Percentiles rank a stretch among this genome's conserved stretches.
These are phyloP conservation scores for Drosophila orosa DNA, from an alignment of 1,140 invertebrate genomes.

Conservation along the genomic window DNA sequence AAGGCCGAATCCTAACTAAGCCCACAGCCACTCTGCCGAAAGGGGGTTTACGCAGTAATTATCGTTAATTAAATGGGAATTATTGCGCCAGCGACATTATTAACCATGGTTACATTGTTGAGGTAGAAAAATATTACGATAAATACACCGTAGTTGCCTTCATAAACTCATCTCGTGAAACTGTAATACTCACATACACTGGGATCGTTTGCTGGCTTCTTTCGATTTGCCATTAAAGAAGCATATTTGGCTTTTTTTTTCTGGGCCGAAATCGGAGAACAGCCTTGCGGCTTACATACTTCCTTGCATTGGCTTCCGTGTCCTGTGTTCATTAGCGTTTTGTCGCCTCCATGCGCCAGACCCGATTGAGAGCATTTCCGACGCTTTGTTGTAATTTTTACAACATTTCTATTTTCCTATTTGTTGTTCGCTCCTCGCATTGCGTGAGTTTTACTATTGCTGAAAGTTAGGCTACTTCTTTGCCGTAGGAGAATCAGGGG, in stretches of 20 bases:
- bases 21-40: slow-evolving; percentile 3
- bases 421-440: slow-evolving; percentile 29
- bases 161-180: background rate
- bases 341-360: slow-evolving; percentile 56
- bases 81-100: slow-evolving; percentile 22
- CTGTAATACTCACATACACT: slow-evolving; percentile 1
- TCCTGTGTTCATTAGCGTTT: slow-evolving; percentile 73
- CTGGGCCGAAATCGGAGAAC: slow-evolving; percentile 2
- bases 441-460: slow-evolving; percentile 36
- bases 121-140: slow-evolving; percentile 8
- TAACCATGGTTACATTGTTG: slow-evolving; percentile 25
- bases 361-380: slow-evolving; percentile 41
- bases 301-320: slow-evolving; percentile 56
- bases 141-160: background rate
- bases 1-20: slow-evolving; percentile 10
- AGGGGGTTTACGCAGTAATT: slow-evolving; percentile 28
- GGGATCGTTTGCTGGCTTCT: slow-evolving; percentile 11
- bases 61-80: slow-evolving; percentile 44
- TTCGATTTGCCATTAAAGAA: slow-evolving; percentile 71
- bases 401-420: slow-evolving; percentile 48
- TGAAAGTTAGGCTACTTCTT: slow-evolving; percentile 18
- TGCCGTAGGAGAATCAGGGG: background rate
- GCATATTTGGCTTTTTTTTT: slow-evolving; percentile 50
- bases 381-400: slow-evolving; percentile 62
- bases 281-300: background rate